Evolutionary conservation across 2,113 vertebrate species (phyloP).

Genomic region (Caranx melampygus): DNA sequence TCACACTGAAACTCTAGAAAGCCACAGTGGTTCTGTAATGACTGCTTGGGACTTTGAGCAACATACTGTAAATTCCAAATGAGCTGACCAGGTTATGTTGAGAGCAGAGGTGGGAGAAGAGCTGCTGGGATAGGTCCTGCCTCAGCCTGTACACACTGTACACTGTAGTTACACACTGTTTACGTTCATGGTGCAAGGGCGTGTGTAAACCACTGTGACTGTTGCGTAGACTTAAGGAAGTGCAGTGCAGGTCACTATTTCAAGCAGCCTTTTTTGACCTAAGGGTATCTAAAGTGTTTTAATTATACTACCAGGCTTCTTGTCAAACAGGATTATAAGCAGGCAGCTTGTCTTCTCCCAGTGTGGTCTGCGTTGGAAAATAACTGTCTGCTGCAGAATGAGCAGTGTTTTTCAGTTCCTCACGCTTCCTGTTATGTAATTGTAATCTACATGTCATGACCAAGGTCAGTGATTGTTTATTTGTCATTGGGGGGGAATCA

Average conservation of each 20-base stretch:
- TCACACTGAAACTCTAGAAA: conserved; percentile 56
- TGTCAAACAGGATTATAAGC: conserved; percentile 49
- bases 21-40: conserved; percentile 63
- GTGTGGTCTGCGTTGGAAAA: conserved; percentile 12
- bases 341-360: background rate
- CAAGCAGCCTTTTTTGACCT: conserved; percentile 1
- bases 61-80: conserved; percentile 51
- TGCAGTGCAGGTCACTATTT: background rate
- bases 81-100: conserved; percentile 30
- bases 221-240: conserved; percentile 16
- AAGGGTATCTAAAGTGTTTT: conserved; percentile 19
- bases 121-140: conserved; percentile 4
- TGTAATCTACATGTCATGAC: conserved; percentile 49
- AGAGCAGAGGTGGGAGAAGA: background rate
- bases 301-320: conserved; percentile 14
- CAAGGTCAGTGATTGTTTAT: conserved; percentile 66
- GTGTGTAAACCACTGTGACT: conserved; percentile 11
- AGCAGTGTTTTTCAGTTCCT: conserved; percentile 35
- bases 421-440: conserved; percentile 69
- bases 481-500: conserved; percentile 55
- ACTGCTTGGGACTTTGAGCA: conserved; percentile 49
- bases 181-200: conserved; percentile 32
- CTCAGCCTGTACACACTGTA: conserved; percentile 28
- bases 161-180: conserved; percentile 16
- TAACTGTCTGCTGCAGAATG: conserved; percentile 15